A percentile compares a stretch with the other conserved stretches of the same genome.
Conservation (phyloP, 2,113 vertebrate species). For the Periophthalmus modestus region DNA sequence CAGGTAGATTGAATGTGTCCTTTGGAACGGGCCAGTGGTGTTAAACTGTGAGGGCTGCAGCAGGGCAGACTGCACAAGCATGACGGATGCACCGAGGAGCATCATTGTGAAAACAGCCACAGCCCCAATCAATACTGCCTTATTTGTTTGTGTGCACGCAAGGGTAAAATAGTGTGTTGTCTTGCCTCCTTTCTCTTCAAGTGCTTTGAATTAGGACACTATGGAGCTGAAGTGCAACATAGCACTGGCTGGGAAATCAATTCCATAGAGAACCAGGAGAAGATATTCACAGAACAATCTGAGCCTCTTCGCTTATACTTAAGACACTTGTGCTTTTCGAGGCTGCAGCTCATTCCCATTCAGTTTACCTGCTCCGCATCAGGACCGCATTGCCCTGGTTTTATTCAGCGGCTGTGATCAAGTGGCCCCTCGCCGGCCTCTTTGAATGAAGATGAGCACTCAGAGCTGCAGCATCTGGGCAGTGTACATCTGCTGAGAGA, state of each 20-base stretch:
- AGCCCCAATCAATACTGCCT: conserved; percentile 66
- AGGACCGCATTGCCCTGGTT: conserved; percentile 42
- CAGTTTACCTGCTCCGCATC: conserved; percentile 53
- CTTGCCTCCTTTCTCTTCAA: conserved; percentile 48
- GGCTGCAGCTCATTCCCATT: conserved; percentile 37
- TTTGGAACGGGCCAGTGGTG: conserved; percentile 48
- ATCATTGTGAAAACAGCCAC: conserved; percentile 60
- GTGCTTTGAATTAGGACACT: conserved; percentile 56
- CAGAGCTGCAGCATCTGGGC: conserved; percentile 20
- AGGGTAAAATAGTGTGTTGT: conserved; percentile 69
- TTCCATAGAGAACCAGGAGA: conserved; percentile 31
- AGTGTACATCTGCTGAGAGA: conserved; percentile 27
- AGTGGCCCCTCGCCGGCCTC: conserved; percentile 47
- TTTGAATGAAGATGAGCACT: conserved; percentile 47
- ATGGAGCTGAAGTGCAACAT: conserved; percentile 37
- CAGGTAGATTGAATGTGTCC: conserved; percentile 64
- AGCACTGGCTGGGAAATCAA: conserved; percentile 53
- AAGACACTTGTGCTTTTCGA: conserved; percentile 47
- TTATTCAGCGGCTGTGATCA: conserved; percentile 44
- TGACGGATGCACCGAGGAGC: conserved; percentile 73
- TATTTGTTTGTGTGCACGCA: conserved; percentile 71
- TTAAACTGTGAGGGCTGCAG: conserved; percentile 64
- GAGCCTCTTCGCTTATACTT: conserved; percentile 58
- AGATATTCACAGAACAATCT: conserved; percentile 48
- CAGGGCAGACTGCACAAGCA: conserved; percentile 57